Conservation (phyloP, 2,797 vertebrate species). For the Salmo trutta region DNA sequence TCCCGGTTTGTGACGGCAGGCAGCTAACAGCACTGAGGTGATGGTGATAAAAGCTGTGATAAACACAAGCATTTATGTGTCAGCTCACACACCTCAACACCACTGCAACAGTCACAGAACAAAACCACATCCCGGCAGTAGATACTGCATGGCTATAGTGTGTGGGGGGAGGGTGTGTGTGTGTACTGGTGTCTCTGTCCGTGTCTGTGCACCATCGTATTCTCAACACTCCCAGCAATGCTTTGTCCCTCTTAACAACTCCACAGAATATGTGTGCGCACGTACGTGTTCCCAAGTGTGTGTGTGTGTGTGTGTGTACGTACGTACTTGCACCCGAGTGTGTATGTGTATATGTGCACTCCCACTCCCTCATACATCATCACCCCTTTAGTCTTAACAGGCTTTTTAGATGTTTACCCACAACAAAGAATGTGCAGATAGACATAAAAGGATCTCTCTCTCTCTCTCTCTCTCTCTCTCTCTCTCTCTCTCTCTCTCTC, state of each 20-base stretch:
- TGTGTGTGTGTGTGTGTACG: background rate
- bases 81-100: slow-evolving; percentile 60
- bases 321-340: background rate
- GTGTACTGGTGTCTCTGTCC: background rate
- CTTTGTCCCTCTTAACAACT: slow-evolving; percentile 20
- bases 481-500: background rate
- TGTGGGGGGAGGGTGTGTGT: slow-evolving; percentile 2
- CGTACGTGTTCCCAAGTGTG: background rate
- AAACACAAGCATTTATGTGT: slow-evolving; percentile 72
- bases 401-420: slow-evolving; percentile 72
- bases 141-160: background rate
- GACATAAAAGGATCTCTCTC: slow-evolving; percentile 45
- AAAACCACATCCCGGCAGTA: slow-evolving; percentile 43
- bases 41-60: slow-evolving; percentile 76
- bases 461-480: background rate
- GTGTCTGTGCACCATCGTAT: slow-evolving; percentile 37
- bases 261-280: background rate
- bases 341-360: background rate
- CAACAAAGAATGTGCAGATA: slow-evolving; percentile 65
- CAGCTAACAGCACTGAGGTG: slow-evolving; percentile 27
- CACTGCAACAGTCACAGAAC: slow-evolving; percentile 25
- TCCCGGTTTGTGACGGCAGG: slow-evolving; percentile 40
- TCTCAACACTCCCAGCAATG: background rate
- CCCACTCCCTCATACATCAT: slow-evolving; percentile 15
- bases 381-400: slow-evolving; percentile 54